Conservation (phyloP, 2,888 invertebrate genomes). For the Caenorhabditis sp. region DNA sequence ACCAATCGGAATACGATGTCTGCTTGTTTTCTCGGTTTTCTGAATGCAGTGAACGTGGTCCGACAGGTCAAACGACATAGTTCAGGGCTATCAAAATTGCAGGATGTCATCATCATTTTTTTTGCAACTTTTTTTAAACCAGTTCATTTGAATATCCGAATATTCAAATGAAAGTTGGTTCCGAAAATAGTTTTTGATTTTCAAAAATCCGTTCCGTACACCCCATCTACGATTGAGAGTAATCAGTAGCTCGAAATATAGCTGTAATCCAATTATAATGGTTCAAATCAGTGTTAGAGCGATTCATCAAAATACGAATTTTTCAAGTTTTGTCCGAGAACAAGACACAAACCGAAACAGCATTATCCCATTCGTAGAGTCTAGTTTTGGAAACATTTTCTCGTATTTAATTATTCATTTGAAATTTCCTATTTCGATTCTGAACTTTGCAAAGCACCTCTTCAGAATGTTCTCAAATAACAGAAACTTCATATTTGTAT, state of each 20-base stretch:
- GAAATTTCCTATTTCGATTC: not conserved
- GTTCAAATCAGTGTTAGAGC: not conserved
- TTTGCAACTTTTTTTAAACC: too few species aligned
- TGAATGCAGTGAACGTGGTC: not conserved
- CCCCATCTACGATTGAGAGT: too few species aligned
- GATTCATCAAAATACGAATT: constrained; percentile 9
- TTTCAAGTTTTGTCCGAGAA: not conserved
- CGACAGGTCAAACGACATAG: not conserved
- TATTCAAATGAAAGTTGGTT: too few species aligned
- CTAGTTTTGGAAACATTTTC: not conserved
- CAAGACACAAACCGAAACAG: not conserved
- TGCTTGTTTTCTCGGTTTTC: not conserved
- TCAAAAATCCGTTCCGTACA: too few species aligned
- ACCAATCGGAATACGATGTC: not conserved
- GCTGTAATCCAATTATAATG: not conserved
- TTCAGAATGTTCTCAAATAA: not conserved
- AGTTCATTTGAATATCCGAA: too few species aligned
- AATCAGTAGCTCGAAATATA: not conserved
- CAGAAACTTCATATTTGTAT: not conserved
- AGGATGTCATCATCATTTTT: too few species aligned
- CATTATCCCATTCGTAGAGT: not conserved
- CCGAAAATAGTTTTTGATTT: too few species aligned
- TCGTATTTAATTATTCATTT: not conserved
- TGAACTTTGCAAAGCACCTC: not conserved
- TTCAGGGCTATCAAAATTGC: too few species aligned